phyloP scores from a whole-genome alignment of 2,797 vertebrate genomes.

The Gila robusta region DNA sequence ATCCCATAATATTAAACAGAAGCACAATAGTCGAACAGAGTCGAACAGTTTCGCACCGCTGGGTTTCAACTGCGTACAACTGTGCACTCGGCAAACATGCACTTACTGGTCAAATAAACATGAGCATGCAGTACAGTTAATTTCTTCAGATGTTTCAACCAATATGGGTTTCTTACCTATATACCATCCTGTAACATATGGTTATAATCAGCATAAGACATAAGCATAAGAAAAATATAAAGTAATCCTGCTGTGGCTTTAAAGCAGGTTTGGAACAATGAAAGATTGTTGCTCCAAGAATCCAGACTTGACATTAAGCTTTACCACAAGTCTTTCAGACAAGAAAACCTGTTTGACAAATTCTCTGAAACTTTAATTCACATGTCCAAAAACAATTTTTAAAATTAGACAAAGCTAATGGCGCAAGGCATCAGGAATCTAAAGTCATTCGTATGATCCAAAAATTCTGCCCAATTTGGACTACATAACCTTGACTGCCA shows the following conservation, averaged over 20 bases:
- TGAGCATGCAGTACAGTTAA: not conserved
- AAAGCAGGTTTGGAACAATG: not conserved
- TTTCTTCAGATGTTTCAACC: not conserved
- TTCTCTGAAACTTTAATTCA: not conserved
- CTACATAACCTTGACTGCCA: conserved; percentile 15
- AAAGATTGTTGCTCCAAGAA: not conserved
- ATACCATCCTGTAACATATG: conserved; percentile 1
- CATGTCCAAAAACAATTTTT: not conserved
- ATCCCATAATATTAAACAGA: no score
- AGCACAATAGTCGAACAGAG: not conserved
- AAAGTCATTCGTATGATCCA: not conserved
- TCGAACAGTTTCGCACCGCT: not conserved
- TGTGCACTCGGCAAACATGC: not conserved
- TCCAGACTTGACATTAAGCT: not conserved
- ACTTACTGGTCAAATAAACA: not conserved
- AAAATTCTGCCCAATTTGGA: conserved; percentile 3
- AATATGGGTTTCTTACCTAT: not conserved
- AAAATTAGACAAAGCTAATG: not conserved
- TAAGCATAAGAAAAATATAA: not conserved
- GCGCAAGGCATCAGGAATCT: not conserved
- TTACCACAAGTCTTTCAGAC: not conserved
- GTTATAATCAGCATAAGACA: conserved; percentile 22
- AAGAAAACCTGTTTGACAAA: not conserved
- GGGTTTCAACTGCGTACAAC: not conserved
- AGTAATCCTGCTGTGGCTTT: conserved; percentile 9